Conservation (phyloP, 2,797 vertebrate genomes). For the Falco cherrug region DNA sequence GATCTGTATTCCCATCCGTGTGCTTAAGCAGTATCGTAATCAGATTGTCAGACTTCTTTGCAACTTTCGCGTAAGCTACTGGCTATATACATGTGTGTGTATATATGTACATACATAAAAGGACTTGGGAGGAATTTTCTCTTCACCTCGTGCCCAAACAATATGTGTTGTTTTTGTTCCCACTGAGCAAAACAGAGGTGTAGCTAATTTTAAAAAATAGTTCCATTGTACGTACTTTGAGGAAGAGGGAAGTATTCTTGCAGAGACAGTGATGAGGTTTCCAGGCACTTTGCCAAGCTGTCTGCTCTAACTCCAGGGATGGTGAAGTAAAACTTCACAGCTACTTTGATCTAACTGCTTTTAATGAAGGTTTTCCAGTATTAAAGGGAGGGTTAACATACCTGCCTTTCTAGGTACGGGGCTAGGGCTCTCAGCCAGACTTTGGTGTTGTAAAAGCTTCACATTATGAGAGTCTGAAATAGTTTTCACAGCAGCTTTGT, state of each 20-base stretch:
- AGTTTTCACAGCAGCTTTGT: background rate
- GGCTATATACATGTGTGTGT: rapidly evolving
- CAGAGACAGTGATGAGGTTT: background rate
- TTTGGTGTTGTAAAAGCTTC: background rate
- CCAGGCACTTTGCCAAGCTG: background rate
- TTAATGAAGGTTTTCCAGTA: background rate
- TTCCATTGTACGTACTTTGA: background rate
- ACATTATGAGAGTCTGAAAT: background rate
- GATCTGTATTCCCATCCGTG: background rate
- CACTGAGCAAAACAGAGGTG: background rate
- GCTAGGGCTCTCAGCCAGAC: background rate
- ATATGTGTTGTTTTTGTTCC: background rate
- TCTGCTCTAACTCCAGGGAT: background rate
- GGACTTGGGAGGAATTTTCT: background rate
- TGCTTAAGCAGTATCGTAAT: background rate
- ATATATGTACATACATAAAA: rapidly evolving
- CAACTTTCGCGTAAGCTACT: background rate
- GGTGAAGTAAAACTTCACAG: background rate
- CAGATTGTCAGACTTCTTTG: background rate
- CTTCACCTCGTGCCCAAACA: background rate
- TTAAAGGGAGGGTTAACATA: background rate
- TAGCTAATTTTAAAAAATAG: background rate
- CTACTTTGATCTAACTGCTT: background rate
- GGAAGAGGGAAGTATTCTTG: background rate
- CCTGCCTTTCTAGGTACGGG: background rate